Evolutionary conservation across 92 coral and sea anemone species (phyloP).

Genomic region (Umimayanthus kanabou): DNA sequence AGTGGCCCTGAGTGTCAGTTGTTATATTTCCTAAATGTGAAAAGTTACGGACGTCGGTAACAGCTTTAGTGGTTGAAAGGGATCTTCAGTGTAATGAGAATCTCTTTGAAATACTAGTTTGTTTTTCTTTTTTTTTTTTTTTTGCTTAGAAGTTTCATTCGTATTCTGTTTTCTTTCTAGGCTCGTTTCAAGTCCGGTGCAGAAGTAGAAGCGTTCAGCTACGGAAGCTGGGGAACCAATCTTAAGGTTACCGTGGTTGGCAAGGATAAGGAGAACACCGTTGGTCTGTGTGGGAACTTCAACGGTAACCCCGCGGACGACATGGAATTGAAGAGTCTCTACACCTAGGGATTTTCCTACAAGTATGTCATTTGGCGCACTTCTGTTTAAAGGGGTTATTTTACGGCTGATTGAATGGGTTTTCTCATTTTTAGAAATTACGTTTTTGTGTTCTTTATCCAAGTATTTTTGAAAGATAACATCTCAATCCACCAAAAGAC

Average conservation of each 20-base stretch:
- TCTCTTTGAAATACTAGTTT: too few relatives aligned
- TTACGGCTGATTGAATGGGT: background rate
- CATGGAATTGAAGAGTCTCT: slow-evolving; percentile 8
- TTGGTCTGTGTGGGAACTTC: slow-evolving; percentile 29
- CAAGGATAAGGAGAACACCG: slow-evolving; percentile 23
- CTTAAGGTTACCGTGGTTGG: slow-evolving; percentile 23
- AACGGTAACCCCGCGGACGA: slow-evolving; percentile 18
- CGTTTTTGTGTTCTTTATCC: background rate
- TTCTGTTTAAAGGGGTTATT: background rate
- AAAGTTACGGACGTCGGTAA: too few relatives aligned
- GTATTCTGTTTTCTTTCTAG: background rate
- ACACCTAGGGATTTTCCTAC: slow-evolving; percentile 7
- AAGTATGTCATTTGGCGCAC: background rate
- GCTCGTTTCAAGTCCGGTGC: slow-evolving; percentile 29
- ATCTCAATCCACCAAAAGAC: too few relatives aligned
- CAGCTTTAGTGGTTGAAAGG: too few relatives aligned
- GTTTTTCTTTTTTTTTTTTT: too few relatives aligned
- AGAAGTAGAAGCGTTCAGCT: background rate
- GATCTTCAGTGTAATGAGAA: too few relatives aligned
- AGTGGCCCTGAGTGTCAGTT: too few relatives aligned
- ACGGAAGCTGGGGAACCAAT: background rate
- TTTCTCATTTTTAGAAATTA: background rate
- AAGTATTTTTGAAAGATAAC: background rate
- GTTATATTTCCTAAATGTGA: too few relatives aligned
- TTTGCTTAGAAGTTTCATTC: too few relatives aligned